A percentile compares a stretch with the other conserved stretches of the same genome.
Evolutionary conservation across 2,888 invertebrate species (phyloP).

Genomic region (Dermolepida albohirtum): DNA sequence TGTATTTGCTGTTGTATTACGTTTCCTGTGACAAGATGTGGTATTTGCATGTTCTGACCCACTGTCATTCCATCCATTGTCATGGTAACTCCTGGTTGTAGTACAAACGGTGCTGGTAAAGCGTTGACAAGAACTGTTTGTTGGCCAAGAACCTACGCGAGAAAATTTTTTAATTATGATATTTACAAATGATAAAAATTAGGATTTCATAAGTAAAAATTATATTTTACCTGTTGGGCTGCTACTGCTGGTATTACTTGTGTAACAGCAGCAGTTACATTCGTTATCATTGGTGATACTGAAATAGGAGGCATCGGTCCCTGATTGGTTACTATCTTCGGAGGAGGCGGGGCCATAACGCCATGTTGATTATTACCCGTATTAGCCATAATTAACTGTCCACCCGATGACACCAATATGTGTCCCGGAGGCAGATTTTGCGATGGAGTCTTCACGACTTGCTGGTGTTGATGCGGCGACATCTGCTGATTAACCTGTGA

Average conservation of each 20-base stretch:
- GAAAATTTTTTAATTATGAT: slow-evolving; percentile 16
- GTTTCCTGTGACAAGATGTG: slow-evolving; percentile 76
- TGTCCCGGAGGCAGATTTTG: slow-evolving; percentile 73
- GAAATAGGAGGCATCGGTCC: slow-evolving; percentile 71
- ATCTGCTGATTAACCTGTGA: slow-evolving; percentile 62
- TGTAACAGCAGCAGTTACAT: slow-evolving; percentile 74
- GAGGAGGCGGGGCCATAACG: slow-evolving; percentile 76
- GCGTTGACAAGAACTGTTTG: slow-evolving; percentile 86
- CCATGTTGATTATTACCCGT: slow-evolving; percentile 67
- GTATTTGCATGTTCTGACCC: slow-evolving; percentile 76
- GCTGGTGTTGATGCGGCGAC: slow-evolving; percentile 56
- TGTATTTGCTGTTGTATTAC: slow-evolving; percentile 71
- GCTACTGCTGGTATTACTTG: slow-evolving; percentile 74
- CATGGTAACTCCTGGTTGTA: slow-evolving; percentile 80
- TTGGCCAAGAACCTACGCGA: slow-evolving; percentile 71
- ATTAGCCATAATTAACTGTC: slow-evolving; percentile 77
- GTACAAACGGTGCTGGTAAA: slow-evolving; percentile 80
- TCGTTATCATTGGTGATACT: slow-evolving; percentile 73
- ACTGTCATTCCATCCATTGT: slow-evolving; percentile 79
- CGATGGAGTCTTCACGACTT: slow-evolving; percentile 66
- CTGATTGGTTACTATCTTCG: slow-evolving; percentile 65
- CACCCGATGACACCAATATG: slow-evolving; percentile 81
- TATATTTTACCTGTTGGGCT: slow-evolving; percentile 64
- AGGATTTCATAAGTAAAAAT: neutral
- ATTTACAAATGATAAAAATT: neutral